Percentiles rank a stretch among this genome's conserved stretches.
phyloP scores from a whole-genome alignment of 2,888 invertebrate species.

The Trichogramma evanescens region DNA sequence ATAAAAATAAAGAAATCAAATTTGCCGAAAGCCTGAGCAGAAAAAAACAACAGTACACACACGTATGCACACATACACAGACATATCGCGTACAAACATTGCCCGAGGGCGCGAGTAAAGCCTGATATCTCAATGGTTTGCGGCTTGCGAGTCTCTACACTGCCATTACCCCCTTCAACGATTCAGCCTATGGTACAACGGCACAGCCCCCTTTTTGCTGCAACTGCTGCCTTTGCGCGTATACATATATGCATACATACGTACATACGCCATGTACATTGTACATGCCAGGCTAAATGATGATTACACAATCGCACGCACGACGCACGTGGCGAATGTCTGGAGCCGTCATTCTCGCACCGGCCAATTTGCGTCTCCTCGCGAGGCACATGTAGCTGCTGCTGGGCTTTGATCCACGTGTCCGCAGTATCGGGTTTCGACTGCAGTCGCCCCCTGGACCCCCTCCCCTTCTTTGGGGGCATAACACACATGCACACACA shows the following conservation, averaged over 20 bases:
- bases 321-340: slow-evolving; percentile 41
- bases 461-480: not conserved
- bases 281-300: slow-evolving; percentile 24
- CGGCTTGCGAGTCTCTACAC: not conserved
- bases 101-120: slow-evolving; percentile 6
- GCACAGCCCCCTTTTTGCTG: slow-evolving; percentile 22
- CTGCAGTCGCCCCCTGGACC: slow-evolving; percentile 3
- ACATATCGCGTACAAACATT: not conserved
- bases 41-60: not conserved
- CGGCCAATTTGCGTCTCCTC: slow-evolving; percentile 45
- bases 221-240: slow-evolving; percentile 25
- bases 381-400: slow-evolving; percentile 5
- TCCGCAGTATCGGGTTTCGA: slow-evolving; percentile 12
- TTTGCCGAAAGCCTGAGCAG: slow-evolving; percentile 13
- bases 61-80: not conserved
- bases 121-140: slow-evolving; percentile 28
- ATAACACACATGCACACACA: slow-evolving; percentile 7
- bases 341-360: slow-evolving; percentile 45
- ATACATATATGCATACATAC: too few relatives aligned
- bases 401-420: slow-evolving; percentile 7
- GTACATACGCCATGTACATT: too few relatives aligned
- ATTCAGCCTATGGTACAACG: not conserved
- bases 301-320: slow-evolving; percentile 43
- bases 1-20: slow-evolving; percentile 21
- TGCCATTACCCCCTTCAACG: not conserved